Conservation (phyloP, 2,113 vertebrate species). For the Chionis minor region DNA sequence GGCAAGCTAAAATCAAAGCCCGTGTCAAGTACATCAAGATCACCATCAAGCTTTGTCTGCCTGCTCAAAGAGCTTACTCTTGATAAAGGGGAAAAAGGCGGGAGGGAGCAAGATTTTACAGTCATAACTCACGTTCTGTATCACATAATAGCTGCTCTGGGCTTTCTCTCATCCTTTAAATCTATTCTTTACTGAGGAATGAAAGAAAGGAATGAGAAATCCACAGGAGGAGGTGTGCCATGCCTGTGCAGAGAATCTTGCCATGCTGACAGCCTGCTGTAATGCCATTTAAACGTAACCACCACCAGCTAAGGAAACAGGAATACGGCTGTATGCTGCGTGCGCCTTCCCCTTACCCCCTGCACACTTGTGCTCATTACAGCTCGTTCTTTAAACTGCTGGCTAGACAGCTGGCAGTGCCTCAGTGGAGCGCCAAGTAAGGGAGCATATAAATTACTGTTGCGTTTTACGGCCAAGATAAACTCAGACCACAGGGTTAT, state of each 20-base stretch:
- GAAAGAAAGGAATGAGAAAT: constrained; percentile 51
- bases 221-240: not conserved
- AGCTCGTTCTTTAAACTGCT: constrained; percentile 76
- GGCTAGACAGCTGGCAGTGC: constrained; percentile 77
- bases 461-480: constrained; percentile 79
- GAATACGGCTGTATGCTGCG: not conserved
- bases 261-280: constrained; percentile 23
- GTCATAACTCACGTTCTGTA: not conserved
- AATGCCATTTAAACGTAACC: constrained; percentile 50
- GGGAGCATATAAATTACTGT: constrained; percentile 77
- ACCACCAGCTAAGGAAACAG: constrained; percentile 37
- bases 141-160: constrained; percentile 20
- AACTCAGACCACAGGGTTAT: constrained; percentile 75
- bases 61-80: not conserved
- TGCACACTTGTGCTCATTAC: constrained; percentile 54
- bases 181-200: constrained; percentile 21
- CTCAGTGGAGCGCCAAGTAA: constrained; percentile 64
- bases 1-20: constrained; percentile 51
- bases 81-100: not conserved
- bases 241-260: not conserved
- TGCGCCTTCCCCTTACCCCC: constrained; percentile 1
- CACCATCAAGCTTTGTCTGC: constrained; percentile 42
- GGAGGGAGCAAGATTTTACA: constrained; percentile 6
- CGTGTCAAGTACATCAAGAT: constrained; percentile 36
- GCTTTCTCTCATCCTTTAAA: constrained; percentile 20